Evolutionary conservation across 2,113 vertebrate genomes (phyloP).

Genomic region (Seriola rivoliana): DNA sequence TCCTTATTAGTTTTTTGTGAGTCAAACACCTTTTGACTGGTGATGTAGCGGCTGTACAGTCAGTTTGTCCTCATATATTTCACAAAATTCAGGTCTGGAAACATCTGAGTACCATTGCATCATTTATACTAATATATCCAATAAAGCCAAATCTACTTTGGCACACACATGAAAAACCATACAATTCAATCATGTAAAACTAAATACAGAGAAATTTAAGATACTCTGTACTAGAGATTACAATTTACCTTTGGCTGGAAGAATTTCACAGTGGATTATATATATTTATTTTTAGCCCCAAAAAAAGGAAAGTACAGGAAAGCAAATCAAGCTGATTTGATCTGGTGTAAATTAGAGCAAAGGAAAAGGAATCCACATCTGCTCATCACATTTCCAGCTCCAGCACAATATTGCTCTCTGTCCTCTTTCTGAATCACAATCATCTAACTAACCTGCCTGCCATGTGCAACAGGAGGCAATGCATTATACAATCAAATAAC

Average conservation of each 20-base stretch:
- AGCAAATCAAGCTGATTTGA: slow-evolving; percentile 58
- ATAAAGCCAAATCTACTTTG: slow-evolving; percentile 5
- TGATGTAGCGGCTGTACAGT: not conserved
- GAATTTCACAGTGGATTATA: slow-evolving; percentile 25
- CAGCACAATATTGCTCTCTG: slow-evolving; percentile 28
- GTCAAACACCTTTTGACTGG: slow-evolving; percentile 18
- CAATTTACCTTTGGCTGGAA: slow-evolving; percentile 39
- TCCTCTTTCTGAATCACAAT: slow-evolving; percentile 45
- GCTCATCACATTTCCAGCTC: slow-evolving; percentile 77
- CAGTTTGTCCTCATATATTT: slow-evolving; percentile 1
- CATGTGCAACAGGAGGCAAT: slow-evolving; percentile 58
- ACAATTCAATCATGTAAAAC: slow-evolving; percentile 22
- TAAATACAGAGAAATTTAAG: slow-evolving; percentile 16
- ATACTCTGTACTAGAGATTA: slow-evolving; percentile 7
- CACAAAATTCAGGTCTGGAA: slow-evolving; percentile 29
- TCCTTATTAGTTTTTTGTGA: not conserved
- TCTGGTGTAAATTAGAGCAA: slow-evolving; percentile 74
- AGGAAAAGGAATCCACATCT: slow-evolving; percentile 79
- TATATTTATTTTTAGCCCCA: slow-evolving; percentile 32
- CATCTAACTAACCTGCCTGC: slow-evolving; percentile 53
- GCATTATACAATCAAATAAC: slow-evolving; percentile 59
- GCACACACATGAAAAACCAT: not conserved
- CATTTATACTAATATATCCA: not conserved
- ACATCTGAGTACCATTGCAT: not conserved
- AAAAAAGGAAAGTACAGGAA: slow-evolving; percentile 34